Base-by-base conservation (phyloP, 2,888 invertebrate species). In the Drosophila anceps region DNA sequence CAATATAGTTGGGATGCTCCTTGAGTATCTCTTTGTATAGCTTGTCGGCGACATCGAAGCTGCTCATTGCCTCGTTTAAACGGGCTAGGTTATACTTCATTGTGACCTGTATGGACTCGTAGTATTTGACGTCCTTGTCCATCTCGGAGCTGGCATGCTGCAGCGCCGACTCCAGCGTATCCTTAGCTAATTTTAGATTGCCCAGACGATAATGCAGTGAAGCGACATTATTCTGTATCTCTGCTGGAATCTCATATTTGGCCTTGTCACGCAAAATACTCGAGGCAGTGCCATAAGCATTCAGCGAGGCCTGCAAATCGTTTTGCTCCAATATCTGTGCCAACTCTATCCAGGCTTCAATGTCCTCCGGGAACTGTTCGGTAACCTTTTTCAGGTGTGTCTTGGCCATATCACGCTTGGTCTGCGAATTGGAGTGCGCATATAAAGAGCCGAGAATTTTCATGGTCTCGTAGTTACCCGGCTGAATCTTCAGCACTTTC, bases 391-490 rank as follows among this genome's bases (percentile, higher is more conserved):
- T 97, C 59, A 99, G 94, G 93, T 98, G 98, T 85, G 97, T 97
- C 92, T 98, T 96, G 0, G 99, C 99, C 76, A 98, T 97, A 84
- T 98, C 98, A 10, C 98, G 94, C 92, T 98, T 98, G 0, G 97
- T 96, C 91, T 98, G 98, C 4, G 97, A 98, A 18, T 95, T 94
- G 0, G 98, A 98, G 90, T 96, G 96, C 0, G 99, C 98, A 92
- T 99, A 99, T 0, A 99, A 94, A 0, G 99, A 98, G 2, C 99
- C 99, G 12, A 99, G 94, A 83, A 99, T 99, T 94, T 99, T 99
- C 98, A 99, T 98, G 0, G 99, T 99, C 93, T 99, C 99, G 91
- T 99, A 99, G 94, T 99, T 99, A 39, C 98, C 98, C 0, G 99
- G 98, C 92, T 98, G 98, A 0, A 96, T 97, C 94, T 99, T 99